A percentile compares a stretch with the other conserved stretches of the same genome.
Evolutionary conservation across 2,888 invertebrate species (phyloP).

Genomic region (Adela reaumurella): DNA sequence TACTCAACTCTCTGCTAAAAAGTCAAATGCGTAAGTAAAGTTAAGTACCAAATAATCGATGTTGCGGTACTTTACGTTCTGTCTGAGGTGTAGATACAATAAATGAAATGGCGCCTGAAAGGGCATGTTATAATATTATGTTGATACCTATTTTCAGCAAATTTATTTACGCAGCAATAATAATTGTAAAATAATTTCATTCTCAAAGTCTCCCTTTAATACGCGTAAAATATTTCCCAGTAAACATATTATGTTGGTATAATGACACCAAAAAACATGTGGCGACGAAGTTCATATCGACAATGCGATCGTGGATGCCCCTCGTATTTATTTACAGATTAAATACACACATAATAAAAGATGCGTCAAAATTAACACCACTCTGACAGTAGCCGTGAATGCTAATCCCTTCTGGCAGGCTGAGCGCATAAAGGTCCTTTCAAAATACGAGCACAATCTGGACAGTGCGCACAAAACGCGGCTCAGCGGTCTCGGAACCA

Average conservation of each 20-base stretch:
- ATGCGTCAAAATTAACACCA: neutral
- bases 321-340: constrained; percentile 36
- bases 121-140: too few species aligned
- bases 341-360: constrained; percentile 47
- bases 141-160: too few species aligned
- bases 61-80: too few species aligned
- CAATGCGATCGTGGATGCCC: neutral
- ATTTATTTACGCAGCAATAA: too few species aligned
- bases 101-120: too few species aligned
- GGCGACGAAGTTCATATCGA: neutral
- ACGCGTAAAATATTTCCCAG: neutral
- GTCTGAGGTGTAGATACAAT: too few species aligned
- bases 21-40: too few species aligned
- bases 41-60: too few species aligned
- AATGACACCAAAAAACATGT: neutral
- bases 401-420: neutral
- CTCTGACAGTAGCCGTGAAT: neutral
- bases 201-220: neutral
- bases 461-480: neutral
- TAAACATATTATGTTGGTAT: neutral
- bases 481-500: neutral
- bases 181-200: neutral
- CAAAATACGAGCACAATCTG: neutral
- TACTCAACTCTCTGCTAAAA: too few species aligned
- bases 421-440: neutral